Percentiles rank a stretch among this genome's conserved stretches.
These are phyloP conservation scores for Zaprionus tsacasi DNA, from an alignment of 1,140 invertebrate species.

Conservation along the genomic window DNA sequence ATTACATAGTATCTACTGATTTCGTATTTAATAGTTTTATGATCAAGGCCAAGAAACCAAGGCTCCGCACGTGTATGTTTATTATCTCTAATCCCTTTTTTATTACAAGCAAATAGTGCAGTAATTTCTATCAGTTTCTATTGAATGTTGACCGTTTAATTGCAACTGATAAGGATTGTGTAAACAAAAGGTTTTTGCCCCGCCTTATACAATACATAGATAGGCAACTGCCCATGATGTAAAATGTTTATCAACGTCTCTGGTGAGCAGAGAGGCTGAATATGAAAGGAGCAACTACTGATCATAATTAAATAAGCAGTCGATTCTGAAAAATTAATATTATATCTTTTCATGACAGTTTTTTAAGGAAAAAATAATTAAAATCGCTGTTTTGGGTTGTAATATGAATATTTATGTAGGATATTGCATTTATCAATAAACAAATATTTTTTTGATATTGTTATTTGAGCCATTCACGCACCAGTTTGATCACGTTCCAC, in stretches of 20 bases:
- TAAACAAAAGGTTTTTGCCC: constrained; percentile 18
- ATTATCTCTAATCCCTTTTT: neutral
- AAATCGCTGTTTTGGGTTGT: neutral
- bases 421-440: neutral
- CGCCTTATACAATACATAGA: neutral
- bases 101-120: neutral
- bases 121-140: neutral
- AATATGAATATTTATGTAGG: neutral
- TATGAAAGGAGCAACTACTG: no score
- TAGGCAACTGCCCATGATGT: constrained; percentile 1
- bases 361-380: neutral
- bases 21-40: neutral
- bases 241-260: constrained; percentile 13
- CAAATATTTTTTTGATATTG: neutral
- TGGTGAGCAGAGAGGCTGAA: no score
- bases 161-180: neutral
- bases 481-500: constrained; percentile 40
- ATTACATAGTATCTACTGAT: neutral
- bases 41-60: neutral
- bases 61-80: neutral
- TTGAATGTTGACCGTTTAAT: constrained; percentile 18
- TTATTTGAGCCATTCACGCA: constrained; percentile 63
- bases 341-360: no score
- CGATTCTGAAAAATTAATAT: no score
- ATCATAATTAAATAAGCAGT: no score